Evolutionary conservation across 1,140 invertebrate genomes (phyloP).

Genomic region (Patella vulgata): DNA sequence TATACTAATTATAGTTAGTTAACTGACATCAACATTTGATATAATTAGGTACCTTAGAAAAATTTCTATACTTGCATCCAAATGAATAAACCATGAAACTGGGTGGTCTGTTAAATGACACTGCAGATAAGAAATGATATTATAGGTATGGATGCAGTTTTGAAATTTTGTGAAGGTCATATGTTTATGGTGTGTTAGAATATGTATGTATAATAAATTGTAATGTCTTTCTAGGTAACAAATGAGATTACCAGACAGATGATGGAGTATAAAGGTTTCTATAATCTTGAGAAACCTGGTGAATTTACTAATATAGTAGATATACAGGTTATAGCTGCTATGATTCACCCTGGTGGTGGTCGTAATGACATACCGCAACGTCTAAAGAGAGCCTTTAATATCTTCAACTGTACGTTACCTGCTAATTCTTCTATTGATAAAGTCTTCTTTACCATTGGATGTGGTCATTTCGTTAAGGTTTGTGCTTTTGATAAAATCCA

Average conservation of each 20-base stretch:
- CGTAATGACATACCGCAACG: constrained; percentile 94
- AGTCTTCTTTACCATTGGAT: constrained; percentile 76
- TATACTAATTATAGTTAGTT: not conserved
- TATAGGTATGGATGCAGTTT: too few species aligned
- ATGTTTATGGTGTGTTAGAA: too few species aligned
- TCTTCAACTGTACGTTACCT: constrained; percentile 96
- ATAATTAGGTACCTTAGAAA: too few species aligned
- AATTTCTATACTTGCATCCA: too few species aligned
- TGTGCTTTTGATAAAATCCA: not conserved
- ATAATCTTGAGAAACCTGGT: constrained; percentile 95
- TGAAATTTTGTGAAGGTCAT: too few species aligned
- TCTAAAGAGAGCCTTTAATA: constrained; percentile 92
- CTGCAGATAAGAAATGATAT: too few species aligned
- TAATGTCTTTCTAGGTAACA: constrained; percentile 73
- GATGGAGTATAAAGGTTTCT: constrained; percentile 97
- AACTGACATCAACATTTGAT: too few species aligned
- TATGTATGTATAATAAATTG: too few species aligned
- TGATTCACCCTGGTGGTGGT: constrained; percentile 87
- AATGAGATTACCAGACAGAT: constrained; percentile 97
- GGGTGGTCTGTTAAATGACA: too few species aligned
- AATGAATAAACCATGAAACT: too few species aligned
- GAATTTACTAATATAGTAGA: constrained; percentile 94
- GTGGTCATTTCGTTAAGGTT: constrained; percentile 63
- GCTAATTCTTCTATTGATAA: constrained; percentile 87
- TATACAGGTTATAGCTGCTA: constrained; percentile 90